phyloP scores from a whole-genome alignment of 2,888 invertebrate species.

The Ophion costatus region DNA sequence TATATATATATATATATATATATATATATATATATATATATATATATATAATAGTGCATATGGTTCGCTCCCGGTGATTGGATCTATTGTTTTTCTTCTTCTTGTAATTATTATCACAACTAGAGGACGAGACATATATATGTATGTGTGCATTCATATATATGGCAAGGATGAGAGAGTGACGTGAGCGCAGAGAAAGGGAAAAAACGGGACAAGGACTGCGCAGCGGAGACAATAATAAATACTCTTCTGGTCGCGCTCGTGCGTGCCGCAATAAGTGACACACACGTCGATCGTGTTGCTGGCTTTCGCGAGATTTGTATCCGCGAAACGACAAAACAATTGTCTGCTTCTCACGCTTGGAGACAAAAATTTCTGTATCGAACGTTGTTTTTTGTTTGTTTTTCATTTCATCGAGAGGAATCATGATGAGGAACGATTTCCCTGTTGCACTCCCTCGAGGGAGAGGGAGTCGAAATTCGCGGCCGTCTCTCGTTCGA shows the following conservation, averaged over 20 bases:
- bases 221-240: constrained; percentile 13
- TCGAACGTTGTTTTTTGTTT: neutral
- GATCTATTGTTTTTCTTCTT: constrained; percentile 80
- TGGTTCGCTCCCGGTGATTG: constrained; percentile 76
- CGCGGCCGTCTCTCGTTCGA: neutral
- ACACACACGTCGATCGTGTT: constrained; percentile 59
- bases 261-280: constrained; percentile 62
- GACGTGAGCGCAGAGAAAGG: constrained; percentile 14
- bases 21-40: too few relatives aligned
- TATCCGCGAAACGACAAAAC: constrained; percentile 61
- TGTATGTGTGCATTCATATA: neutral
- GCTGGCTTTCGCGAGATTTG: constrained; percentile 46
- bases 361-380: neutral
- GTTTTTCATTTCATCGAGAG: constrained; percentile 1
- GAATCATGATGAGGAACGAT: neutral
- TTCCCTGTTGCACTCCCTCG: constrained; percentile 26
- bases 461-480: neutral
- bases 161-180: constrained; percentile 30
- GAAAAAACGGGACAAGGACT: constrained; percentile 29
- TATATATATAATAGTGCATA: constrained; percentile 9
- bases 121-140: constrained; percentile 52
- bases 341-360: constrained; percentile 50
- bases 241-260: constrained; percentile 46
- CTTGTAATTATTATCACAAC: constrained; percentile 78
- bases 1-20: too few relatives aligned